Conservation (phyloP, 2,797 vertebrate species). For the Sciaenops ocellatus region DNA sequence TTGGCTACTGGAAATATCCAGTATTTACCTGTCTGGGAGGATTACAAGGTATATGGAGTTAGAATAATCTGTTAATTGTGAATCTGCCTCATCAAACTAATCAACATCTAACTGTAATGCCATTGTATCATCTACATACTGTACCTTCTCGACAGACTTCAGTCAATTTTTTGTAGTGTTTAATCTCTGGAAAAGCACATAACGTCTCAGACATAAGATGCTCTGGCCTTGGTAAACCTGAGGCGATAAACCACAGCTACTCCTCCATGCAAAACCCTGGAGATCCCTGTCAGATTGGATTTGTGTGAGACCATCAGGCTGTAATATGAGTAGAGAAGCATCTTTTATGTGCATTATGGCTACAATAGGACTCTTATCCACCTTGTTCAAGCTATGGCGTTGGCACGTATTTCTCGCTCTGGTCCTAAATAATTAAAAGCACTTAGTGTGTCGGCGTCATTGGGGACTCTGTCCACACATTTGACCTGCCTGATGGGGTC, state of each 20-base stretch:
- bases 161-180: not conserved
- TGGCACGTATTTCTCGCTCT: constrained; percentile 53
- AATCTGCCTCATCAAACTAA: not conserved
- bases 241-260: constrained; percentile 66
- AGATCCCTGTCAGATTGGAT: constrained; percentile 77
- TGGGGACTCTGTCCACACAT: constrained; percentile 53
- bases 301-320: constrained; percentile 72
- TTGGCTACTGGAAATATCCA: not conserved
- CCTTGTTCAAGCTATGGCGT: constrained; percentile 60
- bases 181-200: not conserved
- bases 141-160: not conserved
- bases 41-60: not conserved
- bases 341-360: constrained; percentile 63
- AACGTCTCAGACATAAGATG: constrained; percentile 14
- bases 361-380: constrained; percentile 62
- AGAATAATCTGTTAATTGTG: not conserved
- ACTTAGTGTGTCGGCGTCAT: constrained; percentile 71
- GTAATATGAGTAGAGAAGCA: constrained; percentile 68
- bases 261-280: constrained; percentile 53
- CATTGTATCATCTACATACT: not conserved
- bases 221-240: constrained; percentile 53
- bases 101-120: not conserved
- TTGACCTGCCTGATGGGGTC: constrained; percentile 64
- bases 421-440: constrained; percentile 79
- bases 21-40: not conserved